Percentiles rank a stretch among this genome's conserved stretches.
Conservation (phyloP, 2,113 vertebrate species). For the Atractosteus spatula region DNA sequence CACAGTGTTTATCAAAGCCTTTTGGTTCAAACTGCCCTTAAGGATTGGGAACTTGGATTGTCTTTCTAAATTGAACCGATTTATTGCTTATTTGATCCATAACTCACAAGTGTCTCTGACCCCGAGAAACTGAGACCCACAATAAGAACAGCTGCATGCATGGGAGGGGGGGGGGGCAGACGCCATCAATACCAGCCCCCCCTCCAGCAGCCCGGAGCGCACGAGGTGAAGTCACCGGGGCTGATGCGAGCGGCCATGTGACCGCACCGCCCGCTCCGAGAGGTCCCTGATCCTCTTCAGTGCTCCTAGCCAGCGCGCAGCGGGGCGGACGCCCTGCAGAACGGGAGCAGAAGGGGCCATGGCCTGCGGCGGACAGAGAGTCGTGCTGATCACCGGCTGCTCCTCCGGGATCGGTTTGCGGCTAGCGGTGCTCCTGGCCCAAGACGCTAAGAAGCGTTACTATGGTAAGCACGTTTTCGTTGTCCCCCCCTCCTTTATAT, state of each 20-base stretch:
- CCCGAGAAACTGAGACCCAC: too few species aligned
- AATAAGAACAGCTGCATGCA: too few species aligned
- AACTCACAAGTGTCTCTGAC: too few species aligned
- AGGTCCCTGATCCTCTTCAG: slow-evolving; percentile 63
- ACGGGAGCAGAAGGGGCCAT: slow-evolving; percentile 40
- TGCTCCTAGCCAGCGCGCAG: slow-evolving; percentile 48
- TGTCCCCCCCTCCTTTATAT: slow-evolving; percentile 27
- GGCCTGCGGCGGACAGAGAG: slow-evolving; percentile 72
- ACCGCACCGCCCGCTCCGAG: slow-evolving; percentile 56
- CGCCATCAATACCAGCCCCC: too few species aligned
- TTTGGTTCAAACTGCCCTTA: too few species aligned
- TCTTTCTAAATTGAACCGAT: too few species aligned
- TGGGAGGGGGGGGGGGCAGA: too few species aligned
- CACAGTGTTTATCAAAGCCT: too few species aligned
- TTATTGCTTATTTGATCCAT: too few species aligned
- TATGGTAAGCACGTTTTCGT: slow-evolving; percentile 67
- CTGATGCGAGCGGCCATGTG: slow-evolving; percentile 62
- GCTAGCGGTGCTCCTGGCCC: slow-evolving; percentile 72
- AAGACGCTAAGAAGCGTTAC: slow-evolving; percentile 73
- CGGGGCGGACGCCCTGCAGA: too few species aligned
- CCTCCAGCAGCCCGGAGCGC: too few species aligned
- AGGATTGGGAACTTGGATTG: too few species aligned
- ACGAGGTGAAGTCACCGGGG: slow-evolving; percentile 1
- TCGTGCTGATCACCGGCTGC: slow-evolving; percentile 78
- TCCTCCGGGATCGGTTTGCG: slow-evolving; percentile 76